phyloP scores from a whole-genome alignment of 2,797 vertebrate species.

The Falco novaeseelandiae region DNA sequence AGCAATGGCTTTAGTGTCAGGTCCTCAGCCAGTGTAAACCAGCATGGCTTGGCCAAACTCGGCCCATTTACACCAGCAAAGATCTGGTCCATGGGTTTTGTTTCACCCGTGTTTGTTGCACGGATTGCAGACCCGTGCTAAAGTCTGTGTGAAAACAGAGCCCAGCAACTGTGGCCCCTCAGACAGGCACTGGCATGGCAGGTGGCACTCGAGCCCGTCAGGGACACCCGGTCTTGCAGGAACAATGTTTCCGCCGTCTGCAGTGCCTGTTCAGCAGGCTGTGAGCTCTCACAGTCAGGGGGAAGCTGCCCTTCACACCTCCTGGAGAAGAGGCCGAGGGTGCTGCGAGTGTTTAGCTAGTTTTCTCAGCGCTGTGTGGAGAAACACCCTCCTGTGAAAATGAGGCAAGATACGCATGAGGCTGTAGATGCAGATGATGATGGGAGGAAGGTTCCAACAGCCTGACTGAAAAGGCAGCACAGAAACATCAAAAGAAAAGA shows the following conservation, averaged over 20 bases:
- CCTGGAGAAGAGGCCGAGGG: not conserved
- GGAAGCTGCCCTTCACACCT: not conserved
- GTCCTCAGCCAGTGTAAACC: not conserved
- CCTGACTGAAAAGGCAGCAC: not conserved
- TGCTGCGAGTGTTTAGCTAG: not conserved
- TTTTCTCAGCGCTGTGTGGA: not conserved
- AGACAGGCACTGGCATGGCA: not conserved
- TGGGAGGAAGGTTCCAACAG: not conserved
- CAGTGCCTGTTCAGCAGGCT: not conserved
- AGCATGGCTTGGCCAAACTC: not conserved
- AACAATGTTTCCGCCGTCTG: not conserved
- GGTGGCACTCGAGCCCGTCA: not conserved
- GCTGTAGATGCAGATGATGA: not conserved
- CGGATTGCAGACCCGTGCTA: not conserved
- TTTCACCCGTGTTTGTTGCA: not conserved
- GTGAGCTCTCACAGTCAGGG: not conserved
- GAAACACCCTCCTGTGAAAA: not conserved
- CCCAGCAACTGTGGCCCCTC: not conserved
- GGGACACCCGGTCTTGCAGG: not conserved
- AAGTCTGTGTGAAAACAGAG: not conserved
- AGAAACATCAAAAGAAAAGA: not conserved
- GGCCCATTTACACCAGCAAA: not conserved
- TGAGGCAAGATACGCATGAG: not conserved
- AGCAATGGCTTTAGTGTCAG: not conserved
- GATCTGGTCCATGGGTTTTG: not conserved